Evolutionary conservation across 2,888 invertebrate genomes (phyloP).

Genomic region (Eupithecia centaureata): DNA sequence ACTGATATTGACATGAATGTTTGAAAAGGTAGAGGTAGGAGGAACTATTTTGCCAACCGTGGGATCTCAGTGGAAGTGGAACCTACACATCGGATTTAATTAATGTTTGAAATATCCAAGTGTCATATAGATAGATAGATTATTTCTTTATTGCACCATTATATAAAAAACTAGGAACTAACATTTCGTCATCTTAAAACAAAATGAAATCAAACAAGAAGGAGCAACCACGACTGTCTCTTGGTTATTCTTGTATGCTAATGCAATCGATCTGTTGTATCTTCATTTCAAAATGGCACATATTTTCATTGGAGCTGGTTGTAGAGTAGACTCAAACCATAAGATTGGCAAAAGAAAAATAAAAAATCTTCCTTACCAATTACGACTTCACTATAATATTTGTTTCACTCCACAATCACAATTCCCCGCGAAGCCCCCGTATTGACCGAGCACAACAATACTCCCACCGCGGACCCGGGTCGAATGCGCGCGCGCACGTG

Average conservation of each 20-base stretch:
- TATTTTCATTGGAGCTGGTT: neutral
- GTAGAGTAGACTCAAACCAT: neutral
- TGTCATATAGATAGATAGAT: neutral
- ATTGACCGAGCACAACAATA: conserved; percentile 9
- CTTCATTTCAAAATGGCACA: neutral
- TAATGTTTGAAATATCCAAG: neutral
- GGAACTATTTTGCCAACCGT: too few species aligned
- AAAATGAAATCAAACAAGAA: neutral
- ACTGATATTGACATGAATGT: too few species aligned
- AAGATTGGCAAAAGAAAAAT: neutral
- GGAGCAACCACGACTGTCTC: neutral
- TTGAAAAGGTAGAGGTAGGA: too few species aligned
- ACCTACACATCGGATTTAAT: too few species aligned
- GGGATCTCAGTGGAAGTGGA: too few species aligned
- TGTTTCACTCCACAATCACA: neutral
- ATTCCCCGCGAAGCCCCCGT: neutral
- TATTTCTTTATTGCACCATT: too few species aligned
- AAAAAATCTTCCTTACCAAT: neutral
- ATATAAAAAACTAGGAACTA: neutral
- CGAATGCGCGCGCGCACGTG: conserved; percentile 45
- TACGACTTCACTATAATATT: neutral
- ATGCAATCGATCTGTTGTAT: neutral
- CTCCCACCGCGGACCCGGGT: conserved; percentile 45
- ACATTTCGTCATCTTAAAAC: neutral
- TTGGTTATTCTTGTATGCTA: neutral